Conservation (phyloP, 2,797 vertebrate genomes). For the Poliocrania exsul region DNA sequence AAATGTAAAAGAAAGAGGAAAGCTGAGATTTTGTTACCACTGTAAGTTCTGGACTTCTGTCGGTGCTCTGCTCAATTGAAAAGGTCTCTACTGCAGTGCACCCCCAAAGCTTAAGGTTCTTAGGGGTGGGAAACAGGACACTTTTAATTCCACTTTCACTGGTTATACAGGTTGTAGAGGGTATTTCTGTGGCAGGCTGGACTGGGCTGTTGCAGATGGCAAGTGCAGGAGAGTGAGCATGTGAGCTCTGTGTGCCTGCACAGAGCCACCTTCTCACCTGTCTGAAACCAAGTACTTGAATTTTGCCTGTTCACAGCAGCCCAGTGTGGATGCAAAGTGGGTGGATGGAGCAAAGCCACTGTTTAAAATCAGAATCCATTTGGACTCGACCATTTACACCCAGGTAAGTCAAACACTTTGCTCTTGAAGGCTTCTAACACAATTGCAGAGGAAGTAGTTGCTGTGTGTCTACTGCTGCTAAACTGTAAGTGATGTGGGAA, state of each 20-base stretch:
- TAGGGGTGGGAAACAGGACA: background rate
- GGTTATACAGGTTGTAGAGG: background rate
- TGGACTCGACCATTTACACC: conserved; percentile 93
- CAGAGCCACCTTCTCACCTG: background rate
- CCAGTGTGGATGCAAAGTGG: conserved; percentile 89
- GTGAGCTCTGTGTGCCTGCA: background rate
- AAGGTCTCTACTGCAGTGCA: background rate
- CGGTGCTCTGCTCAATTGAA: background rate
- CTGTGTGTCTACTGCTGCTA: background rate
- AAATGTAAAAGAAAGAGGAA: background rate
- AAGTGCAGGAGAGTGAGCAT: background rate
- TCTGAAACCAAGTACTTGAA: background rate
- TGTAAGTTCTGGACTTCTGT: background rate
- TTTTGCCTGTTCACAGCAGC: conserved; percentile 73
- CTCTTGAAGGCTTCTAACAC: background rate
- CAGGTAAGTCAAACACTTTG: conserved; percentile 78
- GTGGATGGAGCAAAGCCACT: conserved; percentile 93
- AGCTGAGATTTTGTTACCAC: background rate
- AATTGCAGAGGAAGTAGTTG: background rate
- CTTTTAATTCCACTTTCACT: background rate
- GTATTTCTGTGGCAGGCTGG: background rate
- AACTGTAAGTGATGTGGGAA: background rate
- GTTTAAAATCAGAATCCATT: conserved; percentile 88
- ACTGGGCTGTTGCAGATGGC: background rate
- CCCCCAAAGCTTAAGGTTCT: background rate